Evolutionary conservation across 2,113 vertebrate genomes (phyloP), one percentile per base, ranked within the genome.

Genomic region (Sinocyclocheilus grahami): DNA sequence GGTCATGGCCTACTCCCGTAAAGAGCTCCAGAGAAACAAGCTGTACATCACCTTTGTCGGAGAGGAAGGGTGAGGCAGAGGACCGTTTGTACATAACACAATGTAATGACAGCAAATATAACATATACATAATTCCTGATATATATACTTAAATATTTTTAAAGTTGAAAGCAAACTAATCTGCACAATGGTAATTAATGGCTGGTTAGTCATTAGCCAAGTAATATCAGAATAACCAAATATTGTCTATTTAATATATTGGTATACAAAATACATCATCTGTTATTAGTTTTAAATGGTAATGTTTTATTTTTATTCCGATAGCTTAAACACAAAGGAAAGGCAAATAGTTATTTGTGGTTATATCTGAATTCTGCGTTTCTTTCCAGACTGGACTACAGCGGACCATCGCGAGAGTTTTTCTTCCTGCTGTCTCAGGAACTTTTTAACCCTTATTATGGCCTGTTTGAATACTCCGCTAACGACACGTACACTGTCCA

Each of bases 381-480:
- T 92, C 93, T 76, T 53, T 93, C 0, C 90, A 97, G 97, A 58
- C 85, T 97, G 91, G 97, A 97, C 90, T 97, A 97, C 93, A 97
- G 96, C 18, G 97, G 97, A 5, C 97, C 97, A 16, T 97, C 97
- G 20, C 86, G 97, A 87, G 97, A 97, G 89, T 97, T 97, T 94
- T 97, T 97, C 93, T 97, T 97, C 91, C 95, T 97, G 92, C 92
- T 97, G 83, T 97, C 97, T 91, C 97, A 97, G 92, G 97, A 97
- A 95, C 95, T 97, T 85, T 97, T 97, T 93, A 97, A 97, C 92
- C 96, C 97, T 14, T 97, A 97, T 88, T 97, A 97, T 0, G 97
- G 97, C 89, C 94, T 97, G 90, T 97, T 97, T 91, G 97, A 97
- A 81, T 97, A 97, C 90, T 97, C 97, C 5, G 97, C 97, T 89